Conservation (phyloP, 2,888 invertebrate genomes). For the Pollenia griseotomentosa region DNA sequence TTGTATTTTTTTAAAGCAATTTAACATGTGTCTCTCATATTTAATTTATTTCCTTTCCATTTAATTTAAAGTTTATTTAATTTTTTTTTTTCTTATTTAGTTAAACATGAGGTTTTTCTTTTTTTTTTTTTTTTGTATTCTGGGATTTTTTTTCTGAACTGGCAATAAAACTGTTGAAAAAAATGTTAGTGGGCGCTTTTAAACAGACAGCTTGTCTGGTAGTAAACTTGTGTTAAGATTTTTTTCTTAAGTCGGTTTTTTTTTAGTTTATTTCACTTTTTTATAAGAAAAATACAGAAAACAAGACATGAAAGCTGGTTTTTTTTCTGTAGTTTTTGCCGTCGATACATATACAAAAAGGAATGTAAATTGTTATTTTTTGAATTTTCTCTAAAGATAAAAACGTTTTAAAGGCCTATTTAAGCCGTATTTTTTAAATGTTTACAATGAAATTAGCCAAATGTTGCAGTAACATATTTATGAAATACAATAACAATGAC, state of each 20-base stretch:
- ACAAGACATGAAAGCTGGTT: slow-evolving; percentile 42
- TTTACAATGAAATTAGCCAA: background rate
- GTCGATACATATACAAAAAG: background rate
- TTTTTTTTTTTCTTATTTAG: slow-evolving; percentile 33
- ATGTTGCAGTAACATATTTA: background rate
- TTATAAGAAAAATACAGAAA: slow-evolving; percentile 29
- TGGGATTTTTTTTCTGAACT: slow-evolving; percentile 40
- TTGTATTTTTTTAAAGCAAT: slow-evolving; percentile 51
- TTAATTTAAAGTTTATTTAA: slow-evolving; percentile 65
- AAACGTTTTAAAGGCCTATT: background rate
- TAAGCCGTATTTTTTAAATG: background rate
- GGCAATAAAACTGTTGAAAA: slow-evolving; percentile 54
- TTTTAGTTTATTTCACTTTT: slow-evolving; percentile 41
- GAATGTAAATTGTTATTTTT: slow-evolving; percentile 33
- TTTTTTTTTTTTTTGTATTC: slow-evolving; percentile 2
- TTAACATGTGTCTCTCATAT: slow-evolving; percentile 73
- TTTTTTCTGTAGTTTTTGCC: slow-evolving; percentile 25
- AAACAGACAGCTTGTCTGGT: slow-evolving; percentile 73
- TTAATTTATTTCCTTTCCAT: slow-evolving; percentile 73
- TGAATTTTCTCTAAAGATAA: background rate
- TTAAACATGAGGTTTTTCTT: slow-evolving; percentile 41
- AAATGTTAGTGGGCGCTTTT: slow-evolving; percentile 71
- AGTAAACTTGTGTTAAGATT: slow-evolving; percentile 64
- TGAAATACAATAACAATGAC: no score
- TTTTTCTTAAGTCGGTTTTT: slow-evolving; percentile 4